These are phyloP conservation scores for Ptilorrhoa leucosticta DNA, from an alignment of 2,113 vertebrate species.

Conservation along the genomic window DNA sequence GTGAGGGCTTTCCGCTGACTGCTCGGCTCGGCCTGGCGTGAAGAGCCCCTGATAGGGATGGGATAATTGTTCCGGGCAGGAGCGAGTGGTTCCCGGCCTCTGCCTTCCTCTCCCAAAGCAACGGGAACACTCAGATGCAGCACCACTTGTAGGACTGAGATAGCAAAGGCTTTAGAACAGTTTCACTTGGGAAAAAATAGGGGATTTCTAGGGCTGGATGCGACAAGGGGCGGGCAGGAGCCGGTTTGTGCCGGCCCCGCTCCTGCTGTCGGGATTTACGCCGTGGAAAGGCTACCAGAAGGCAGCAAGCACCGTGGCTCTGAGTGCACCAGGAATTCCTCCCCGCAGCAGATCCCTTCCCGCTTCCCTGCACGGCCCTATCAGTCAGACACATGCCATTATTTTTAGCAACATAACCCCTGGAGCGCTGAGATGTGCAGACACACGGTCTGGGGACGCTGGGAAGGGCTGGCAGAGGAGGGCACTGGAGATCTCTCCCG, in stretches of 20 bases:
- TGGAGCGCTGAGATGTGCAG: background rate
- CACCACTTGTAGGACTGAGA: background rate
- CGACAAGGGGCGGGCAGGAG: background rate
- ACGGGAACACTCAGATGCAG: background rate
- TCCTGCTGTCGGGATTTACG: background rate
- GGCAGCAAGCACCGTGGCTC: background rate
- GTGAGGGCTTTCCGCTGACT: background rate
- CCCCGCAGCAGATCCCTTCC: background rate
- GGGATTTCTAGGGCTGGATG: background rate
- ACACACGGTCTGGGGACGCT: background rate
- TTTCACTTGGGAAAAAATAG: background rate
- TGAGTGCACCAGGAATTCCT: background rate
- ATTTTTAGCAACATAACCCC: conserved; percentile 42
- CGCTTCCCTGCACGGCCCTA: background rate
- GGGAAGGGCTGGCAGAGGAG: background rate
- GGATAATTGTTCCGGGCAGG: background rate
- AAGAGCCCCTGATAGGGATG: background rate
- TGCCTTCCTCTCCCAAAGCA: background rate
- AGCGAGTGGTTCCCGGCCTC: rapidly evolving
- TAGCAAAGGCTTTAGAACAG: background rate
- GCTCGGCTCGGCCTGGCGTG: background rate
- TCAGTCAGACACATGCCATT: background rate
- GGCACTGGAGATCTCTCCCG: background rate
- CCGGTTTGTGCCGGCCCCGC: background rate
- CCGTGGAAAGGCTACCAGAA: background rate